Evolutionary conservation across 1,140 invertebrate genomes (phyloP).

Genomic region (Lasioglossum albipes): DNA sequence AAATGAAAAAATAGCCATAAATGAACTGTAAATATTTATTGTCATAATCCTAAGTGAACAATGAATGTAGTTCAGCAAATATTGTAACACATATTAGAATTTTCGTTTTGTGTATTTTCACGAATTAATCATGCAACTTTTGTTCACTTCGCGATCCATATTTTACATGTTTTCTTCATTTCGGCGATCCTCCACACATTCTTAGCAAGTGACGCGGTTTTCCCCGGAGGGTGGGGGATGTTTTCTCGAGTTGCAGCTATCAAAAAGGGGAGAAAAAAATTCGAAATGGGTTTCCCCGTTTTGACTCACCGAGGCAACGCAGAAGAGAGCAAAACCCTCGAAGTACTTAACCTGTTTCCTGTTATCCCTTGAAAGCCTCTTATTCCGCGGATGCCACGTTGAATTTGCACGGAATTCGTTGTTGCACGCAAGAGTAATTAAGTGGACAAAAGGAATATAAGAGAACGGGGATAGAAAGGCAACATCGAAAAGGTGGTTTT

Average conservation of each 20-base stretch:
- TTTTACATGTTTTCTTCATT: no score
- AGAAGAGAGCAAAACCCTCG: slow-evolving; percentile 10
- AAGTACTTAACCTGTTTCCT: slow-evolving; percentile 43
- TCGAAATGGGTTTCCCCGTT: slow-evolving; percentile 2
- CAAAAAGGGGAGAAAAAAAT: neutral
- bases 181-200: neutral
- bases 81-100: no score
- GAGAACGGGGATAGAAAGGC: neutral
- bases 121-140: no score
- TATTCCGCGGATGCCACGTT: slow-evolving; percentile 19
- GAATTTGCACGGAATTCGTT: slow-evolving; percentile 35
- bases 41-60: no score
- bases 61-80: no score
- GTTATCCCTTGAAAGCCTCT: slow-evolving; percentile 35
- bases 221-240: neutral
- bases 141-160: no score
- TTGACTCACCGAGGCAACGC: slow-evolving; percentile 4
- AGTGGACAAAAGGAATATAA: slow-evolving; percentile 14
- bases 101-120: no score
- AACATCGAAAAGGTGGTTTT: neutral
- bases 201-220: neutral
- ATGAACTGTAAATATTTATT: no score
- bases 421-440: slow-evolving; percentile 33
- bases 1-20: no score
- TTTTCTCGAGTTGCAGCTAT: neutral